Evolutionary conservation across 2,797 vertebrate species (phyloP), one percentile per base, ranked within the genome.

Genomic region (Apogon hyalosoma): DNA sequence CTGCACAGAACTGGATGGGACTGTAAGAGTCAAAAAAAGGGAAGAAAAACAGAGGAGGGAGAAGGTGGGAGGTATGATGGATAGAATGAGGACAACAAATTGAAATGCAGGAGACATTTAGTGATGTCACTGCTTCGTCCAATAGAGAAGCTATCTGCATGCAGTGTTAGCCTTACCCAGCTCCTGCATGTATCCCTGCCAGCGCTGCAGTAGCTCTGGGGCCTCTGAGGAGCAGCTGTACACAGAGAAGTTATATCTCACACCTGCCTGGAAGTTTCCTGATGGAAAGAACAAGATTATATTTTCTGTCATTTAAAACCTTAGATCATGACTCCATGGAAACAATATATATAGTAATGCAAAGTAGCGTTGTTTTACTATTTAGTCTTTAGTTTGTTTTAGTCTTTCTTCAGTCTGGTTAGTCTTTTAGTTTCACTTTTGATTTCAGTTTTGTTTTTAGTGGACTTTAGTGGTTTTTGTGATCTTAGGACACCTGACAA

Each of bases 221-320:
- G 75, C 61, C n/a, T 86, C 87, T 7, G 82, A 80, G 0, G 83
- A 86, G 71, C 91, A 90, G 55, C 81, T 76, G 64, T 93, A 94
- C 47, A 95, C 33, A 7, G 91, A 94, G 38, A 95, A 18, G 33
- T 63, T 88, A 87, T 94, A 95, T 54, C 73, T 89, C 83, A 92
- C 88, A 28, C 94, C 94, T 0, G 85, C 81, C 74, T 79, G 62
- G 72, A 95, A 91, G 57, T 68, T 69, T 3, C 2, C 94, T 95
- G 69, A 60, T 39, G 53, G 43, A 72, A 14, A 81, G 3, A 69
- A 47, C 51, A 3, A 75, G 6, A 77, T 42, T 7, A 28, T 45
- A 4, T 41, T 28, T 4, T 13, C 51, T 4, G 24, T 28, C 24
- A 28, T 28, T 28, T 28, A 1, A 28, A 28, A 28, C 2, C 24